phyloP scores from a whole-genome alignment of 2,888 invertebrate species.

The Cetonia aurata region DNA sequence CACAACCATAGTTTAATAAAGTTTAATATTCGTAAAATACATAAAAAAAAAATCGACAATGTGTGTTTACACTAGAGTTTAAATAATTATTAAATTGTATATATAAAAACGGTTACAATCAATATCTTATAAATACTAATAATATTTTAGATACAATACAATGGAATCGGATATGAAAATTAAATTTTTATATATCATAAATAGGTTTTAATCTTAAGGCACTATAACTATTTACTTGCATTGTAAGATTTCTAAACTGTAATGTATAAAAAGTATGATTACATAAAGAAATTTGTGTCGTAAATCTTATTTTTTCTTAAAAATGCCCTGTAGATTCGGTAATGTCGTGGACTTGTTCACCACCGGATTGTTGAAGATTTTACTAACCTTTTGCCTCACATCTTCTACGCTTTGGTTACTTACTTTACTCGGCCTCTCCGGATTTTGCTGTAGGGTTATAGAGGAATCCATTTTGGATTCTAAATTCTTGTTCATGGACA shows the following conservation, averaged over 20 bases:
- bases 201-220: constrained; percentile 42
- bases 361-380: constrained; percentile 69
- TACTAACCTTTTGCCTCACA: constrained; percentile 72
- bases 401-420: constrained; percentile 72
- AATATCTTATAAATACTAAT: constrained; percentile 42
- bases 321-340: constrained; percentile 65
- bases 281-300: constrained; percentile 1
- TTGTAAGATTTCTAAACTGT: constrained; percentile 24
- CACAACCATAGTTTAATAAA: constrained; percentile 39
- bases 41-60: constrained; percentile 29
- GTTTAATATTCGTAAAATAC: constrained; percentile 33
- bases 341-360: constrained; percentile 64
- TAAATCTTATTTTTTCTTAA: constrained; percentile 65
- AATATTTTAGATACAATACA: constrained; percentile 47
- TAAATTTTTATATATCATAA: constrained; percentile 11
- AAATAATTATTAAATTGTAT: constrained; percentile 37
- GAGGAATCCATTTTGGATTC: constrained; percentile 66
- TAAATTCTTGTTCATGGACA: constrained; percentile 69
- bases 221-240: constrained; percentile 43
- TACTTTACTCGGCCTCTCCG: constrained; percentile 54
- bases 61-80: constrained; percentile 13
- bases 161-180: constrained; percentile 42
- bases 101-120: constrained; percentile 45
- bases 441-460: constrained; percentile 45
- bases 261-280: constrained; percentile 19